These are phyloP conservation scores for Phrynocephalus versicolor DNA, from an alignment of 2,113 vertebrate genomes.

Conservation along the genomic window DNA sequence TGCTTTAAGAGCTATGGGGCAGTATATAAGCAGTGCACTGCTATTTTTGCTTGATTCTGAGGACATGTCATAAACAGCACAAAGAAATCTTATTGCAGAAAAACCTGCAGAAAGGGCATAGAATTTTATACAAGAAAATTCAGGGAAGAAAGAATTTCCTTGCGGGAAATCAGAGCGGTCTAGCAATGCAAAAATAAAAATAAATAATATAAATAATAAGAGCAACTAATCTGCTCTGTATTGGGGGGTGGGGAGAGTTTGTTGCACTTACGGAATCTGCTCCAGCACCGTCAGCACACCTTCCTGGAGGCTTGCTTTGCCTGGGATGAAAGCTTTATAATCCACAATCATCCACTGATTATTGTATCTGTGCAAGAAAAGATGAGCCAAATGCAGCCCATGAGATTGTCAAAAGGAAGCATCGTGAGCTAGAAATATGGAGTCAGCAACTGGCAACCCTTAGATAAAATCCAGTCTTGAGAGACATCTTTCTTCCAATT, in stretches of 20 bases:
- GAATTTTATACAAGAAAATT: not conserved
- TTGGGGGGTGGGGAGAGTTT: no score
- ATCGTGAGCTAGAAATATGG: not conserved
- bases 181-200: no score
- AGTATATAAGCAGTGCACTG: no score
- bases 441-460: not conserved
- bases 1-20: no score
- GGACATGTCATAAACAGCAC: accelerated
- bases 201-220: no score
- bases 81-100: not conserved
- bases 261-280: slow-evolving; percentile 89
- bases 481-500: not conserved
- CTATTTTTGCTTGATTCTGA: no score
- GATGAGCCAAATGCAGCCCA: not conserved
- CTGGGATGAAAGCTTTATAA: slow-evolving; percentile 83
- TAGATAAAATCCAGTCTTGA: no score
- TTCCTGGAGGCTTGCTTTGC: slow-evolving; percentile 39
- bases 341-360: slow-evolving; percentile 99
- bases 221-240: no score
- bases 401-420: not conserved
- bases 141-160: not conserved
- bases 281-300: slow-evolving; percentile 87
- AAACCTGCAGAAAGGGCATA: not conserved
- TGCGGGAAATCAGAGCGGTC: no score
- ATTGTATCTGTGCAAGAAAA: slow-evolving; percentile 82